Evolutionary conservation across 2,888 invertebrate genomes (phyloP).

Genomic region (Caenorhabditis plicata): DNA sequence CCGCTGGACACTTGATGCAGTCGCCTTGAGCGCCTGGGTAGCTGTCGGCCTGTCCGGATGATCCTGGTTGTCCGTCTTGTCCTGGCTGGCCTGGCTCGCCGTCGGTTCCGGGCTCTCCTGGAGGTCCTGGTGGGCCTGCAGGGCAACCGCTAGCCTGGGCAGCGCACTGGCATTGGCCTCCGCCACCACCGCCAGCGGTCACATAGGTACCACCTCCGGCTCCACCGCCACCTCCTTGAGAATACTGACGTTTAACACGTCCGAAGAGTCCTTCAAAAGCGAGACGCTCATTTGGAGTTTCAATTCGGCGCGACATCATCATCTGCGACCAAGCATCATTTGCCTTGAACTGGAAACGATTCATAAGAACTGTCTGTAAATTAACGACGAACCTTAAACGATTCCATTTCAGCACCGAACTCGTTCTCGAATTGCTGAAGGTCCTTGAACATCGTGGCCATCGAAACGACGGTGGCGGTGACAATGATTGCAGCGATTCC

Average conservation of each 20-base stretch:
- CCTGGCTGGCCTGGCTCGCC: conserved; percentile 25
- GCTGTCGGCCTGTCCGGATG: conserved; percentile 21
- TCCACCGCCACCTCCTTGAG: conserved; percentile 8
- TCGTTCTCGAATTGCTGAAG: conserved; percentile 27
- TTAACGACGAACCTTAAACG: conserved; percentile 5
- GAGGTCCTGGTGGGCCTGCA: conserved; percentile 50
- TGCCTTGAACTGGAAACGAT: conserved; percentile 11
- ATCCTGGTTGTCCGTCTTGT: conserved; percentile 21
- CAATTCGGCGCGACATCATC: conserved; percentile 25
- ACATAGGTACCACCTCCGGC: conserved; percentile 17
- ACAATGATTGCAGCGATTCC: conserved; percentile 18
- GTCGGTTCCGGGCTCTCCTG: conserved; percentile 33
- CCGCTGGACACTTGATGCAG: conserved; percentile 35
- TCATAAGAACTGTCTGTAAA: not conserved
- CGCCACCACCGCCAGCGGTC: conserved; percentile 16
- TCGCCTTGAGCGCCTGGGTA: conserved; percentile 1
- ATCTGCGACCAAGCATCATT: conserved; percentile 43
- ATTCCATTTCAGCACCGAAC: conserved; percentile 19
- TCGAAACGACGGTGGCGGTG: conserved; percentile 24
- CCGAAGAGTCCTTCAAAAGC: conserved; percentile 31
- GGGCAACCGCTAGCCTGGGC: conserved; percentile 44
- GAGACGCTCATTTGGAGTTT: conserved; percentile 21
- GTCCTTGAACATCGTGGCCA: conserved; percentile 25
- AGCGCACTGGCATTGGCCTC: conserved; percentile 32
- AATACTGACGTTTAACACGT: conserved; percentile 23